These are phyloP conservation scores for Meloidogyne hapla DNA, from an alignment of 1,140 invertebrate species.

Conservation along the genomic window DNA sequence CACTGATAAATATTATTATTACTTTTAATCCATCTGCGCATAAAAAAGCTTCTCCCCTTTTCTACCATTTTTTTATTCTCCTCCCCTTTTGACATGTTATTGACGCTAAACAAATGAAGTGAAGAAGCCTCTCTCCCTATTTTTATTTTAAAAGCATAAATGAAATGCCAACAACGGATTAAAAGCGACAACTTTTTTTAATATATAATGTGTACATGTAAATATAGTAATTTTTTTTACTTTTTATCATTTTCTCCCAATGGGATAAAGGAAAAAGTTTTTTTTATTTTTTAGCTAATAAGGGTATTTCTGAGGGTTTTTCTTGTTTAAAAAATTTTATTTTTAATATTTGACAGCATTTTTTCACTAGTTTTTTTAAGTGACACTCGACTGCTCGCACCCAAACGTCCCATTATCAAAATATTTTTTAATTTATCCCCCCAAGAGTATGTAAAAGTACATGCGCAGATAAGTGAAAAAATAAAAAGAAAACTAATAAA, in stretches of 20 bases:
- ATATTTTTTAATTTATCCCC: no score
- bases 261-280: background rate
- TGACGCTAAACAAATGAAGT: slow-evolving; percentile 1
- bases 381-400: no score
- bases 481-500: no score
- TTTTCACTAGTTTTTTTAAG: no score
- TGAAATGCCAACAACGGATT: background rate
- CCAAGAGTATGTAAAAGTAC: no score
- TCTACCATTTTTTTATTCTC: background rate
- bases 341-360: no score
- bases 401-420: no score
- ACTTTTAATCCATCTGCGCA: background rate
- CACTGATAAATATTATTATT: background rate
- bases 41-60: background rate
- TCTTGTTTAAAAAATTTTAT: no score
- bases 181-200: slow-evolving; percentile 3
- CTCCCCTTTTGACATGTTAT: background rate
- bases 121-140: background rate
- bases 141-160: background rate
- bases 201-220: no score
- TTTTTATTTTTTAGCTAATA: no score
- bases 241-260: background rate
- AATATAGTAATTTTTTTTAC: background rate
- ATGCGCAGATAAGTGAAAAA: no score
- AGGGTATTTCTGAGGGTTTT: no score